Conservation (phyloP, 1,140 invertebrate genomes). For the Diploscapter pachys region DNA sequence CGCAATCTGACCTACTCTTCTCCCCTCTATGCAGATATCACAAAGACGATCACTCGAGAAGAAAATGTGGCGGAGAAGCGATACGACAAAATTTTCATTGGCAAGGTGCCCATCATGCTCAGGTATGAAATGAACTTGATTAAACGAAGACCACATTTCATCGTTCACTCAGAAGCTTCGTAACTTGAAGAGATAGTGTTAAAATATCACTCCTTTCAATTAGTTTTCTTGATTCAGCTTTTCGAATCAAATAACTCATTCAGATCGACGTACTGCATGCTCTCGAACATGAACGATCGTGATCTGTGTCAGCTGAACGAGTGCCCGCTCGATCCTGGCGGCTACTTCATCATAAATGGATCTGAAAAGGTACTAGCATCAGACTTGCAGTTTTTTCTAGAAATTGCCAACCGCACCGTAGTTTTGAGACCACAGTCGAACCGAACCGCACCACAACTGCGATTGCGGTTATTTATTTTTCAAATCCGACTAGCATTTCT, state of each 20-base stretch:
- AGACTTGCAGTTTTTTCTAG: background rate
- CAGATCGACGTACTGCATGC: conserved; percentile 84
- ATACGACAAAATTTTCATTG: conserved; percentile 96
- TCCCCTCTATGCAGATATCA: conserved; percentile 95
- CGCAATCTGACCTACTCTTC: conserved; percentile 74
- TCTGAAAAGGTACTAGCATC: conserved; percentile 77
- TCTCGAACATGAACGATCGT: conserved; percentile 88
- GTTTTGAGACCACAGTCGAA: no score
- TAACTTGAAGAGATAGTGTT: no score
- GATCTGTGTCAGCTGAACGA: conserved; percentile 98
- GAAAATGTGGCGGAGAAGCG: conserved; percentile 88
- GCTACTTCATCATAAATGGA: conserved; percentile 92
- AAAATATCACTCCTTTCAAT: no score
- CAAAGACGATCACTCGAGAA: conserved; percentile 85
- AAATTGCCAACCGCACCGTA: no score
- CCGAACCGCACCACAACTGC: no score
- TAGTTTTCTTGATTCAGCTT: no score
- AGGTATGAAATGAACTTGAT: conserved; percentile 59
- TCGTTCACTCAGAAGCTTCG: no score
- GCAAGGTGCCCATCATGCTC: conserved; percentile 99
- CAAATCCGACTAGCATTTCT: no score
- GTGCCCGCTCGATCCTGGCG: conserved; percentile 94
- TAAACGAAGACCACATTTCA: no score
- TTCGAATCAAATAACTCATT: background rate
- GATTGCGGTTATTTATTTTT: no score